These are phyloP conservation scores for Phrixothrix hirtus DNA, from an alignment of 2,888 invertebrate species.

Conservation along the genomic window DNA sequence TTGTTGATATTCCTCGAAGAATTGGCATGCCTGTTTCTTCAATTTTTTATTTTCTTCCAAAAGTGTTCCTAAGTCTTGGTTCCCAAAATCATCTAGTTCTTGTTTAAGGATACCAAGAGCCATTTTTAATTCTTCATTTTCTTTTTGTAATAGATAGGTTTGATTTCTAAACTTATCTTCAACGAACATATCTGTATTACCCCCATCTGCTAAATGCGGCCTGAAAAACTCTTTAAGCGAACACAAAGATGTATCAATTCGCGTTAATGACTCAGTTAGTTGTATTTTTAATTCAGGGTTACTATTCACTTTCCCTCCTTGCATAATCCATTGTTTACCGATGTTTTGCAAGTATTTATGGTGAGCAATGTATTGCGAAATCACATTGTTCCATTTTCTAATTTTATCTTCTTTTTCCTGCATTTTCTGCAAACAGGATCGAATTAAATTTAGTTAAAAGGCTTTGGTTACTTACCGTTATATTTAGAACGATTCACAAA, in stretches of 20 bases:
- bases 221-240: neutral
- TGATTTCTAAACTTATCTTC: neutral
- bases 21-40: neutral
- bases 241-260: neutral
- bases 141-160: neutral
- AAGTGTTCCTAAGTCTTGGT: neutral
- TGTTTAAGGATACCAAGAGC: too few relatives aligned
- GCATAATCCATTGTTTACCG: neutral
- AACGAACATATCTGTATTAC: neutral
- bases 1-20: too few relatives aligned
- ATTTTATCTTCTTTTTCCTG: neutral
- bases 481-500: too few relatives aligned
- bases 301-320: neutral
- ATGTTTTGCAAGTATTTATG: neutral
- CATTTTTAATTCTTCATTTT: neutral
- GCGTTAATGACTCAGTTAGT: neutral
- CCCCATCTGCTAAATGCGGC: neutral
- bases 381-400: constrained; percentile 1
- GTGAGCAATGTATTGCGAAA: neutral
- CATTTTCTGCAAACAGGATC: too few relatives aligned
- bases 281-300: neutral
- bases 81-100: too few relatives aligned
- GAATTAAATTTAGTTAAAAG: too few relatives aligned
- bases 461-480: too few relatives aligned
- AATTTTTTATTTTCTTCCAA: neutral